Evolutionary conservation across 2,113 vertebrate species (phyloP), one percentile per base, ranked within the genome.

Genomic region (Spea bombifrons): DNA sequence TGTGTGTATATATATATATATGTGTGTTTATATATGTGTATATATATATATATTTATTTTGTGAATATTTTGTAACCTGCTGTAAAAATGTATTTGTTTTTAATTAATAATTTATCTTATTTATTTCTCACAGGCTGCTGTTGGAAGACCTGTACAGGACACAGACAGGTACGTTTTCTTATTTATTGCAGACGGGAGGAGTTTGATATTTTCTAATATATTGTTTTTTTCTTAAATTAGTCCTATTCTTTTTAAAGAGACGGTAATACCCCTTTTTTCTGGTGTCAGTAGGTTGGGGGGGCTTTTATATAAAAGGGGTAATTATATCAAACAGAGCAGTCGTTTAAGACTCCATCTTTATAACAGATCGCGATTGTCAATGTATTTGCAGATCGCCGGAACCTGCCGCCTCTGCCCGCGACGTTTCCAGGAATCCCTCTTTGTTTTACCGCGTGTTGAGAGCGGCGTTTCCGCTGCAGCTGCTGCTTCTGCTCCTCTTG

Each of bases 401-500:
- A 16, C 65, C 79, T 0, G 0, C 78, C 0, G 10, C 55, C 0
- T 3, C 81, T 0, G 0, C 46, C 48, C 78, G 75, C 17, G 83
- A 85, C 0, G 69, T 81, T 0, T 65, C 93, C 2, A 53, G 45
- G 0, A 84, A 71, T 0, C 87, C 88, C 0, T 91, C 94, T 6
- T 93, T 98, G 85, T 86, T 97, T 30, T 88, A 76, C 16, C 89
- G 97, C 3, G 92, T 96, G 0, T 5, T 98, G 0, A 81, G 93
- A 16, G 95, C 92, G 0, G 94, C 95, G 0, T 84, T 99, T 43
- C 95, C 95, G 3, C 87, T 99, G 0, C 96, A 97, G 80, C 73
- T 98, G 47, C 87, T 97, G 0, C 86, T 97, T 3, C 85, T 98
- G 0, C 73, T 97, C 59, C 90, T 99, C 10, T 81, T 99, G 81